Base-by-base conservation (phyloP, 2,113 vertebrate genomes). In the Tympanuchus pallidicinctus region DNA sequence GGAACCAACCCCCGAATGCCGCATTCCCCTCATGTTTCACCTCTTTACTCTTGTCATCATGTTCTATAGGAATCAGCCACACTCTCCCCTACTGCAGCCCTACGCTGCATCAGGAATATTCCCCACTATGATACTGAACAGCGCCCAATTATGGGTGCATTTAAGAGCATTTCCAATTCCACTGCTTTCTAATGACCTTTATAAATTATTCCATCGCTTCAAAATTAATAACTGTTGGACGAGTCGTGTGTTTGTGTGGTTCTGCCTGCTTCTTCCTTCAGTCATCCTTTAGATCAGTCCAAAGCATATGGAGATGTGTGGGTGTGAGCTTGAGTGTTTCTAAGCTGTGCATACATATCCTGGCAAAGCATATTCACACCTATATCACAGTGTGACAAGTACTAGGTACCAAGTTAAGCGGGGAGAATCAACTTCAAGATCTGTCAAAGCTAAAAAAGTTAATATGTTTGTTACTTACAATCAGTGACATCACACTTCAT, bases 341-440 rank as follows among this genome's bases (percentile, higher is more conserved):
- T 77, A 40, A 89, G 57, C 73, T 81, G 42, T 71, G 76, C 88
- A 83, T 90, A 80, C 69, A 94, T 91, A 93, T 70, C 48, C 45
- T 93, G 77, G 92, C 87, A 85, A 60, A 91, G 73, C 65, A 83
- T 24, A 72, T 92, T 93, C 91, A 82, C 95, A 95, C 91, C 93
- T 95, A 94, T 92, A 94, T 91, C 86, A 93, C 64, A 89, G 75
- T 94, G 57, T 94, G 91, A 95, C 88, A 96, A 92, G 60, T 70
- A 83, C 65, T 77, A 77, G 75, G 73, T 92, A 91, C 87, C 57
- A 45, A 72, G 84, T 95, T 71, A 32, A 94, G 87, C 28, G 15
- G 93, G 69, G 32, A 91, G 48, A 95, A 80, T 43, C 76, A 88
- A 63, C 57, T 91, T 88, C 40, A 88, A 91, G 64, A 87, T 92